Evolutionary conservation across 2,888 invertebrate genomes (phyloP).

Genomic region (Muschampia plurimacula): DNA sequence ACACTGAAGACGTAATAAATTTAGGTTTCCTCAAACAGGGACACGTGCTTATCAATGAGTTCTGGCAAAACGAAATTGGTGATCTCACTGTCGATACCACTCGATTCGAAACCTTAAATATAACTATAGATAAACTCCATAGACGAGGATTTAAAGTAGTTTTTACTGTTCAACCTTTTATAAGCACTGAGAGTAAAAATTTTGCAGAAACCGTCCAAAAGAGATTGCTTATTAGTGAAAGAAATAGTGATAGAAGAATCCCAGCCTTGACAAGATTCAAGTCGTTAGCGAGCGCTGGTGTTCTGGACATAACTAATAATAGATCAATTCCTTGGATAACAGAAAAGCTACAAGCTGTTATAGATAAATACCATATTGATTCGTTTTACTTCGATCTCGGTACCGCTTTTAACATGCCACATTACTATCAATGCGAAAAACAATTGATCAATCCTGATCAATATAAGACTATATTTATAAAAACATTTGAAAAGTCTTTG

Average conservation of each 20-base stretch:
- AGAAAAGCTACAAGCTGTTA: constrained; percentile 89
- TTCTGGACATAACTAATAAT: constrained; percentile 95
- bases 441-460: constrained; percentile 92
- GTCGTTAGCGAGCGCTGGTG: constrained; percentile 91
- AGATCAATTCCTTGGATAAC: constrained; percentile 92
- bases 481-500: constrained; percentile 86
- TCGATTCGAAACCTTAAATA: constrained; percentile 91
- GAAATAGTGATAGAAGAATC: constrained; percentile 91
- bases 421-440: constrained; percentile 92
- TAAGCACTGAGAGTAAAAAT: constrained; percentile 93
- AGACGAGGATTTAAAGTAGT: constrained; percentile 94
- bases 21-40: constrained; percentile 92
- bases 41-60: constrained; percentile 91
- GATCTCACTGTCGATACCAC: constrained; percentile 93
- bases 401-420: constrained; percentile 94
- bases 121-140: constrained; percentile 92
- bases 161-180: constrained; percentile 95
- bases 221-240: constrained; percentile 91
- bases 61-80: constrained; percentile 94
- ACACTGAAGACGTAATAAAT: constrained; percentile 93
- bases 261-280: constrained; percentile 94
- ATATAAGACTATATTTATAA: constrained; percentile 90
- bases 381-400: constrained; percentile 94
- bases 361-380: constrained; percentile 91
- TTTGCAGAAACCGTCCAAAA: constrained; percentile 92